phyloP scores from a whole-genome alignment of 2,888 invertebrate genomes.

The Helicoverpa assulta region DNA sequence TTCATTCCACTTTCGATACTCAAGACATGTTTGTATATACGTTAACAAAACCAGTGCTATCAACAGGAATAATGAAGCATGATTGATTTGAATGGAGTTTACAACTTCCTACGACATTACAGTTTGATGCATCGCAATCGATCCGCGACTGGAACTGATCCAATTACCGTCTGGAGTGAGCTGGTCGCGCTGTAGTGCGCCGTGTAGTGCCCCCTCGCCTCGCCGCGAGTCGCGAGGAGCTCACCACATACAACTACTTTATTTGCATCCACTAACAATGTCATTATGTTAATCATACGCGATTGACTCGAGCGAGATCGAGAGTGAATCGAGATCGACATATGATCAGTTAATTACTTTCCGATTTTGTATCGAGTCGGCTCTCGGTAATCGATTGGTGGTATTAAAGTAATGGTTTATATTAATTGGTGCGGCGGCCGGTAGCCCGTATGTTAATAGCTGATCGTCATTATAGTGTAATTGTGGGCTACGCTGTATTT shows the following conservation, averaged over 20 bases:
- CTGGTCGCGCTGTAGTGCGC: constrained; percentile 28
- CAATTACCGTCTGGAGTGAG: constrained; percentile 42
- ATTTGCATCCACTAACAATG: constrained; percentile 85
- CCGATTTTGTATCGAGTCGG: constrained; percentile 62
- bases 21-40: background rate
- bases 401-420: constrained; percentile 71
- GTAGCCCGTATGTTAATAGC: constrained; percentile 67
- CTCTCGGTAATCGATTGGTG: constrained; percentile 68
- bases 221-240: constrained; percentile 23
- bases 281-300: constrained; percentile 82
- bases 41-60: constrained; percentile 19
- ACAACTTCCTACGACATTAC: constrained; percentile 48
- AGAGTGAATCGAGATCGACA: constrained; percentile 80
- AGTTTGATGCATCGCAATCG: constrained; percentile 43
- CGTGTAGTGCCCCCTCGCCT: too few relatives aligned
- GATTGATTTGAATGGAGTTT: constrained; percentile 32
- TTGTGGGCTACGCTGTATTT: constrained; percentile 39
- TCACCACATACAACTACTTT: constrained; percentile 70
- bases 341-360: constrained; percentile 77
- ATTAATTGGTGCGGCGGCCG: constrained; percentile 67
- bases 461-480: constrained; percentile 38
- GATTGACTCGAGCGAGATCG: constrained; percentile 75
- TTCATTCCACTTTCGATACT: background rate
- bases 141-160: constrained; percentile 32
- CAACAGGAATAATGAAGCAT: constrained; percentile 22